Evolutionary conservation across 2,888 invertebrate species (phyloP).

Genomic region (Tridacna gigas): DNA sequence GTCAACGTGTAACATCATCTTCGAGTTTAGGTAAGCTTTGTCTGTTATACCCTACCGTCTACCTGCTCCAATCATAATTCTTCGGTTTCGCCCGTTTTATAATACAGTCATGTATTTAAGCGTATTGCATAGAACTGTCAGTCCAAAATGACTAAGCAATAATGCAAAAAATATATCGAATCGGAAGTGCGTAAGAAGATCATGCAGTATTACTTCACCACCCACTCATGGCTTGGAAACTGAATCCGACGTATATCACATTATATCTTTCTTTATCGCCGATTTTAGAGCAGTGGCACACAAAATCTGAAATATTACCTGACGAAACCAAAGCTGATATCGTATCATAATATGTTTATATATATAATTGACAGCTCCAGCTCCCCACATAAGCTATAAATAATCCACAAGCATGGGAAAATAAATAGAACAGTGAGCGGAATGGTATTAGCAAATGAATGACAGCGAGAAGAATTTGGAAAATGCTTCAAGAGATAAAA

Average conservation of each 20-base stretch:
- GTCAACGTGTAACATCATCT: no score
- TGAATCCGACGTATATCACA: neutral
- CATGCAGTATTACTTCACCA: neutral
- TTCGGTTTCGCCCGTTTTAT: no score
- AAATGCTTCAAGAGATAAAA: conserved; percentile 34
- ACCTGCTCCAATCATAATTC: no score
- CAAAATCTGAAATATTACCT: conserved; percentile 17
- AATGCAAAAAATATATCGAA: no score
- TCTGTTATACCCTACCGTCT: no score
- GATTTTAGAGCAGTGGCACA: conserved; percentile 17
- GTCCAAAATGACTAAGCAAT: no score
- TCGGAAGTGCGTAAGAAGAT: no score
- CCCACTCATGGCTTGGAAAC: conserved; percentile 12
- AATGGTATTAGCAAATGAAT: neutral
- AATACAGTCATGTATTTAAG: no score
- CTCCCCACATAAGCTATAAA: conserved; percentile 42
- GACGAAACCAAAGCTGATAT: neutral
- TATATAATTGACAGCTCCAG: conserved; percentile 17
- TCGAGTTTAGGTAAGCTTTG: no score
- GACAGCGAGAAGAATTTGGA: conserved; percentile 44
- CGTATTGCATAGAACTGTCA: no score
- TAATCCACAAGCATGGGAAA: conserved; percentile 59
- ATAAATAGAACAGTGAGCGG: conserved; percentile 26
- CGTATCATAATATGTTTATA: conserved; percentile 21
- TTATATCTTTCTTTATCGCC: conserved; percentile 23